Base-by-base conservation (phyloP, 53 echinoderm and acorn worm genomes). In the Temnopleurus reevesii region DNA sequence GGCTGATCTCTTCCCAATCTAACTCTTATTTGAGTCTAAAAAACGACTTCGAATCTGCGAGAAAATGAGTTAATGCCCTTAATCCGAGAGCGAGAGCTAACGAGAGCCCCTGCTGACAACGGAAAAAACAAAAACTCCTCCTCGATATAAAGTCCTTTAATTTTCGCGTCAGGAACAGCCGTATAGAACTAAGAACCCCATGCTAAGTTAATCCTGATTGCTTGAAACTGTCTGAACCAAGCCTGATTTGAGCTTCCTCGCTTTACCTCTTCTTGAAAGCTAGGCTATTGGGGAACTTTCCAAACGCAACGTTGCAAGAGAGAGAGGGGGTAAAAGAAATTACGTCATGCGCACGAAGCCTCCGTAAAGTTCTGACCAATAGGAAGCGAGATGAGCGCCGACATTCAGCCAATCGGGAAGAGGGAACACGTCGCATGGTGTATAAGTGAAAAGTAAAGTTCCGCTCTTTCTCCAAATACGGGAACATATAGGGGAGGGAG, bases 1-100 rank as follows among this genome's bases (percentile, higher is more conserved):
- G 7, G 36, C 21, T 56, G 41, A 71, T 71, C 41, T 9, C 36
- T 41, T n/a, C 21, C 21, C n/a, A 71, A 38, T 36, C 41, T 71
- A 71, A 21, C 71, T 15, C 12, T 38, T 41, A n/a, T n/a, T 71
- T 3, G 38, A 71, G 41, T 1, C 3, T 38, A 38, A n/a, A 36
- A 7, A 71, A 12, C 41, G 41, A 41, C 36, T 71, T 41, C 49
- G 38, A 9, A 41, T 38, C n/a, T n/a, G 41, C 41, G 36, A 15
- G 41, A 41, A 13, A 71, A 71, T 27, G 71, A 71, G 71, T 21
- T 71, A 71, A 71, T 71, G 71, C 41, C 71, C 36, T 38, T 71
- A 71, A 71, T 71, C 71, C 71, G n/a, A 7, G 71, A 71, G 71
- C 71, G 19, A 71, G 71, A 71, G 71, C n/a, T 5, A 33, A 34